These are phyloP conservation scores for Bos indicus DNA, from an alignment of 2,113 vertebrate genomes.

Conservation along the genomic window DNA sequence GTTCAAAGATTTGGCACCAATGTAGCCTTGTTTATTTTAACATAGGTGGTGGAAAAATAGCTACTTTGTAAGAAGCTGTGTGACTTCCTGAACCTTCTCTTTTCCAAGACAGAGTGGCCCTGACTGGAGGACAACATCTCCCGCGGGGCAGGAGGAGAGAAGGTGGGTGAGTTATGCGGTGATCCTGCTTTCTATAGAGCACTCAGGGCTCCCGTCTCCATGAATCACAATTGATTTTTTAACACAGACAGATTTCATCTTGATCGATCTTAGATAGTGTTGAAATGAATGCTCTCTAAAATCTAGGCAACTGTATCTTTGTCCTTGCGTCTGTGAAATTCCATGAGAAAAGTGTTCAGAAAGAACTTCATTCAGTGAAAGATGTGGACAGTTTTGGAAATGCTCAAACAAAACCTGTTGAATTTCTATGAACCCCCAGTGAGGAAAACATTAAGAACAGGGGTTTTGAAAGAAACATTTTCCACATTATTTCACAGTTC, in stretches of 20 bases:
- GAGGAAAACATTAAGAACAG: neutral
- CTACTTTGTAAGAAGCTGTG: neutral
- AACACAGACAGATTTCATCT: neutral
- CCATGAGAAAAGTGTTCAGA: neutral
- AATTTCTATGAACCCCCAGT: neutral
- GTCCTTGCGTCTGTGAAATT: constrained; percentile 15
- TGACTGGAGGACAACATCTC: neutral
- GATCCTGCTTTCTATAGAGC: neutral
- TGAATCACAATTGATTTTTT: neutral
- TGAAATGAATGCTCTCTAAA: neutral
- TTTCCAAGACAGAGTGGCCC: neutral
- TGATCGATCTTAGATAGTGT: neutral
- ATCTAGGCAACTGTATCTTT: neutral
- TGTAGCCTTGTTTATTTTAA: constrained; percentile 1
- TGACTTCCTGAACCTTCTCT: constrained; percentile 13
- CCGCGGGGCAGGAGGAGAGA: neutral
- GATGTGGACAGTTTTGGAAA: constrained; percentile 9
- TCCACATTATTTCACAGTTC: constrained; percentile 57
- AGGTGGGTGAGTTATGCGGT: neutral
- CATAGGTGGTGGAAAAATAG: constrained; percentile 4
- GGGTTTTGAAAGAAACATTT: constrained; percentile 40
- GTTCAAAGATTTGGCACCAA: constrained; percentile 6
- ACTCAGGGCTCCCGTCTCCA: neutral
- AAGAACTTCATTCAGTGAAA: neutral
- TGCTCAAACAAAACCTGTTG: constrained; percentile 25